Conservation (phyloP, 2,113 vertebrate genomes). For the Siniperca chuatsi region DNA sequence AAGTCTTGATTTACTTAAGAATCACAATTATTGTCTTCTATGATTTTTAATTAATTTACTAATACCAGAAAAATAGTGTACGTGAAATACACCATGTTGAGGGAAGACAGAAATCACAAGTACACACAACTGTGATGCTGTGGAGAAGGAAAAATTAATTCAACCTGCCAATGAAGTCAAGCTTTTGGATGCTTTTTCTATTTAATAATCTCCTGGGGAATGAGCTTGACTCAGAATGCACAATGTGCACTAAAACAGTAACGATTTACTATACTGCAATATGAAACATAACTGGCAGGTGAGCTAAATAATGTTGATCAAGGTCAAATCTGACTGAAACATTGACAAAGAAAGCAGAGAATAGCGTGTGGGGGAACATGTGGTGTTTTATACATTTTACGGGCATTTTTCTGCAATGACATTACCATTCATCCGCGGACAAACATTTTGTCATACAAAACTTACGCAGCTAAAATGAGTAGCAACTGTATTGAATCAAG, state of each 20-base stretch:
- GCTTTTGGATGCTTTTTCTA: conserved; percentile 10
- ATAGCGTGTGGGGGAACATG: not conserved
- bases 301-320: not conserved
- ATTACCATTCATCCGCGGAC: not conserved
- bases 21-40: not conserved
- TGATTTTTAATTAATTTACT: not conserved
- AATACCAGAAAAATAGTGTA: not conserved
- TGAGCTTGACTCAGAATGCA: not conserved
- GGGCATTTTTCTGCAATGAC: not conserved
- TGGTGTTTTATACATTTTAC: not conserved
- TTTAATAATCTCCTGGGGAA: conserved; percentile 4
- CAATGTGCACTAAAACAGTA: not conserved
- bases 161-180: conserved; percentile 5
- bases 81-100: not conserved
- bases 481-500: not conserved
- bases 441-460: not conserved
- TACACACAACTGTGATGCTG: not conserved
- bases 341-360: not conserved
- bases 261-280: not conserved
- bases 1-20: not conserved
- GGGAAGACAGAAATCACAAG: not conserved
- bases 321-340: not conserved
- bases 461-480: not conserved
- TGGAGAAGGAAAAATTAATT: conserved; percentile 3
- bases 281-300: not conserved